A percentile compares a stretch with the other conserved stretches of the same genome.
phyloP scores from a whole-genome alignment of 2,888 invertebrate genomes.

The Leptinotarsa juncta region DNA sequence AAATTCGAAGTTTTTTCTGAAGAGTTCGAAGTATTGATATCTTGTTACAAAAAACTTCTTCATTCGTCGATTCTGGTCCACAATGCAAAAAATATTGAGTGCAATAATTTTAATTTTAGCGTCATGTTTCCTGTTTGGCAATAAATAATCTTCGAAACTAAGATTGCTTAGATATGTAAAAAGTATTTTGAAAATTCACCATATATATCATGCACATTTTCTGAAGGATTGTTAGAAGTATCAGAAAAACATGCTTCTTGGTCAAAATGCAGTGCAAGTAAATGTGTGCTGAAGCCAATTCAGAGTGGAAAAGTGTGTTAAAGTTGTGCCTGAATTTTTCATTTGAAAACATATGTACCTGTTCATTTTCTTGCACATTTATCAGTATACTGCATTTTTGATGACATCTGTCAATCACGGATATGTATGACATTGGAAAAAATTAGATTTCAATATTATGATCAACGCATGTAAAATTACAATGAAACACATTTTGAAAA shows the following conservation, averaged over 20 bases:
- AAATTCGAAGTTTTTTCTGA: too few relatives aligned
- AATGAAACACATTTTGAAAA: background rate
- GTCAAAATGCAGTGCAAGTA: constrained; percentile 60
- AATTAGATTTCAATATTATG: background rate
- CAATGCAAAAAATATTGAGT: too few relatives aligned
- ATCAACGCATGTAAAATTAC: constrained; percentile 31
- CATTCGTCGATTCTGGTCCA: too few relatives aligned
- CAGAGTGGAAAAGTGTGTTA: constrained; percentile 47
- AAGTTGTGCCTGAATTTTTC: constrained; percentile 44
- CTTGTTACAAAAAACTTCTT: too few relatives aligned
- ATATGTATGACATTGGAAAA: constrained; percentile 22
- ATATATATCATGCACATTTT: constrained; percentile 20
- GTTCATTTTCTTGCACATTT: constrained; percentile 50
- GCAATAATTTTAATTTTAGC: too few relatives aligned
- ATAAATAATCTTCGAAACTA: background rate
- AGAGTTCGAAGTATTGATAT: too few relatives aligned
- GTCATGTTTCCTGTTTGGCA: background rate
- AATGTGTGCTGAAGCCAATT: constrained; percentile 60
- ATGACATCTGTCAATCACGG: constrained; percentile 34
- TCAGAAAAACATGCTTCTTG: constrained; percentile 40
- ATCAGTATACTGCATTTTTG: constrained; percentile 53
- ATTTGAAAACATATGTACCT: constrained; percentile 42
- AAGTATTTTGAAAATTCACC: too few relatives aligned
- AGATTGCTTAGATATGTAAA: too few relatives aligned
- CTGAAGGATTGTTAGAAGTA: background rate